phyloP scores from a whole-genome alignment of 2,888 invertebrate species.

The Parasteatoda lunata region DNA sequence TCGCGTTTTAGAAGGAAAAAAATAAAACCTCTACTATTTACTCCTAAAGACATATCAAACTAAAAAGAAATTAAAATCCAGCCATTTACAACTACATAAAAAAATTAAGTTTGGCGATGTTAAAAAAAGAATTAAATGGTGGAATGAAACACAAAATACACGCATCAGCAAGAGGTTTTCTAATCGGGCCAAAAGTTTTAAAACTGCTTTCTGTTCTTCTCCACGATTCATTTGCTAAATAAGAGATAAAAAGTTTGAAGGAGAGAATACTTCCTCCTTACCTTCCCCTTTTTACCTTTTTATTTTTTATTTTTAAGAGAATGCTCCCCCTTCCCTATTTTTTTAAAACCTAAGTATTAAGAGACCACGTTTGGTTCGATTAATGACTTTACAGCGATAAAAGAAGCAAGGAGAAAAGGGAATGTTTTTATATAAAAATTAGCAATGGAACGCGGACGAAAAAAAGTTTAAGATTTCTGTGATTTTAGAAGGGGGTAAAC shows the following conservation, averaged over 20 bases:
- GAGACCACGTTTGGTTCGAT: conserved; percentile 33
- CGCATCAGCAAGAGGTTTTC: conserved; percentile 52
- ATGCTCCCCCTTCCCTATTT: neutral
- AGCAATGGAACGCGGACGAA: neutral
- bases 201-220: conserved; percentile 42
- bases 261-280: conserved; percentile 7
- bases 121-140: conserved; percentile 26
- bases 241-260: conserved; percentile 52
- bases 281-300: neutral
- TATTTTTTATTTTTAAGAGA: conserved; percentile 20
- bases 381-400: conserved; percentile 40
- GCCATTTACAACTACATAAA: conserved; percentile 32
- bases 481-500: neutral
- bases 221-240: conserved; percentile 61
- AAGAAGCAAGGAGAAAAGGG: conserved; percentile 12
- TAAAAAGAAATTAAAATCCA: conserved; percentile 52
- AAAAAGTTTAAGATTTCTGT: neutral
- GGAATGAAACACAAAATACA: conserved; percentile 57
- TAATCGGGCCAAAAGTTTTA: conserved; percentile 56
- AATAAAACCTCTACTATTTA: conserved; percentile 36
- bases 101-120: conserved; percentile 6
- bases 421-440: neutral
- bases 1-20: conserved; percentile 17
- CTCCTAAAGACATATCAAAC: conserved; percentile 33
- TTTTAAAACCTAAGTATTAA: neutral